Percentiles rank a stretch among this genome's conserved stretches.
Evolutionary conservation across 1,140 invertebrate genomes (phyloP).

Genomic region (Lordiphosa clarofinis): DNA sequence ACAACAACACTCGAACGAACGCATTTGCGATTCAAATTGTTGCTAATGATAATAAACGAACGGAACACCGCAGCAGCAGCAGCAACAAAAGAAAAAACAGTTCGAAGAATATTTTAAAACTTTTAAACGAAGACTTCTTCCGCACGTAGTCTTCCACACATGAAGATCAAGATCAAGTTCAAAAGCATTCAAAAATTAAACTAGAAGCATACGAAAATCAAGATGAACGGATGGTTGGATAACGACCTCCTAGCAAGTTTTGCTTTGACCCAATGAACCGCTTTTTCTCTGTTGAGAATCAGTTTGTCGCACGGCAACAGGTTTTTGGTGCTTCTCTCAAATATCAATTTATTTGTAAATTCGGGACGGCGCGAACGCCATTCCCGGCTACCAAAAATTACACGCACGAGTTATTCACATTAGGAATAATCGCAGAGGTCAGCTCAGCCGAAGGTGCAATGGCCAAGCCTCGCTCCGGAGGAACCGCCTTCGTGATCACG

Average conservation of each 20-base stretch:
- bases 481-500: slow-evolving; percentile 85
- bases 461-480: slow-evolving; percentile 83
- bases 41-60: slow-evolving; percentile 66
- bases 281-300: slow-evolving; percentile 10
- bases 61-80: slow-evolving; percentile 47
- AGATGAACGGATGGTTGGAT: slow-evolving; percentile 18
- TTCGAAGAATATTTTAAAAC: slow-evolving; percentile 28
- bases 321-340: slow-evolving; percentile 11
- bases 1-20: slow-evolving; percentile 21
- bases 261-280: slow-evolving; percentile 57
- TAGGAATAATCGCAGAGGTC: slow-evolving; percentile 78
- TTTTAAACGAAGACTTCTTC: slow-evolving; percentile 41
- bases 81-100: slow-evolving; percentile 23
- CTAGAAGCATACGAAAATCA: slow-evolving; percentile 29
- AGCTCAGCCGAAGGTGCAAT: slow-evolving; percentile 65
- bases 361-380: slow-evolving; percentile 79
- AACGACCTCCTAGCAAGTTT: slow-evolving; percentile 1
- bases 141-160: slow-evolving; percentile 36
- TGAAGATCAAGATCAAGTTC: slow-evolving; percentile 63
- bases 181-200: slow-evolving; percentile 1
- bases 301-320: too few species aligned
- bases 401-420: slow-evolving; percentile 79
- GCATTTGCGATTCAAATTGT: slow-evolving; percentile 67
- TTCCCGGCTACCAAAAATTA: slow-evolving; percentile 80
- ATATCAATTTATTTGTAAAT: slow-evolving; percentile 37